Conservation (phyloP, 2,797 vertebrate species). For the Coregonus ussuriensis region DNA sequence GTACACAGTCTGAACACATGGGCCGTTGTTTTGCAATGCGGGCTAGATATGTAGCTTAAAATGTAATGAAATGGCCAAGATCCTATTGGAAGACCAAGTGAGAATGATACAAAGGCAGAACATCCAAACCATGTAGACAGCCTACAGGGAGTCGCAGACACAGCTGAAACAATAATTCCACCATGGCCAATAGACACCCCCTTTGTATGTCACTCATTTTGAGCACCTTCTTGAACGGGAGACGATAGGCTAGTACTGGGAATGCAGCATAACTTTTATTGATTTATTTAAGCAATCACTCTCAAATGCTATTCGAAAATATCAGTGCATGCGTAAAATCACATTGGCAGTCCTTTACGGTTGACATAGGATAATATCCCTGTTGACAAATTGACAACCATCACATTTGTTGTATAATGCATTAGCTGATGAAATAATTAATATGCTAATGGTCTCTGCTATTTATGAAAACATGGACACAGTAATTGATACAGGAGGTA, state of each 20-base stretch:
- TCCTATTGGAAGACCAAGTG: not conserved
- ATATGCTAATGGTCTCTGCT: not conserved
- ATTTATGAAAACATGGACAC: not conserved
- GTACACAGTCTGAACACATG: not conserved
- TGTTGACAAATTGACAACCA: not conserved
- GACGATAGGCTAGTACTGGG: not conserved
- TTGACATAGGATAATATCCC: not conserved
- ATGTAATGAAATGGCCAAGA: not conserved
- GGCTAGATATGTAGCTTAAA: not conserved
- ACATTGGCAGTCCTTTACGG: not conserved
- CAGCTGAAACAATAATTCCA: not conserved
- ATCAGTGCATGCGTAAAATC: not conserved
- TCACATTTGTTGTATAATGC: not conserved
- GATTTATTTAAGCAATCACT: not conserved
- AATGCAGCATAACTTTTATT: not conserved
- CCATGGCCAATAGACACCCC: not conserved
- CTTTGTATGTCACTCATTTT: not conserved
- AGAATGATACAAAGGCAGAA: not conserved
- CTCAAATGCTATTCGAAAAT: not conserved
- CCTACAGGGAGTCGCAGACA: not conserved
- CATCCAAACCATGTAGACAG: not conserved
- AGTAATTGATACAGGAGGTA: not conserved
- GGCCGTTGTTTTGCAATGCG: conserved; percentile 7
- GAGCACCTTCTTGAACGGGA: not conserved
- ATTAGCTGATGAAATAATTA: not conserved